Percentiles rank a stretch among this genome's conserved stretches.
Evolutionary conservation across 2,797 vertebrate genomes (phyloP).

Genomic region (Toxotes lorentzi): DNA sequence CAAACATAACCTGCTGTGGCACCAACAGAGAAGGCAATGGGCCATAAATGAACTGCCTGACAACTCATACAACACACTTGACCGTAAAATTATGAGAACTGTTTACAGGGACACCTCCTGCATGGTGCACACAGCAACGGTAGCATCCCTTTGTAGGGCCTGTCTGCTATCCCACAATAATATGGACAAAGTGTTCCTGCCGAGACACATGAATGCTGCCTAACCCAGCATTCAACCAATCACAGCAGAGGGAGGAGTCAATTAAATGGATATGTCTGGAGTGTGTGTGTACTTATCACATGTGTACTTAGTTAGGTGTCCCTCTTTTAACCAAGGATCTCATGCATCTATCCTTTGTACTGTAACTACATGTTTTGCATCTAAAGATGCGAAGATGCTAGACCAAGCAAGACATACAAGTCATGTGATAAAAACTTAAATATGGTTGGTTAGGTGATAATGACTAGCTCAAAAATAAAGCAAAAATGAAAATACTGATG

Average conservation of each 20-base stretch:
- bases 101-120: slow-evolving; percentile 26
- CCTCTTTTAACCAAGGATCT: background rate
- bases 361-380: background rate
- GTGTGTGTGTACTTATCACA: slow-evolving; percentile 10
- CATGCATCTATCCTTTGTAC: background rate
- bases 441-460: background rate
- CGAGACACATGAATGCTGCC: slow-evolving; percentile 48
- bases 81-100: slow-evolving; percentile 17
- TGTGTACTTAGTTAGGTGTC: slow-evolving; percentile 15
- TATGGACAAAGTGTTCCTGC: slow-evolving; percentile 36
- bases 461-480: background rate
- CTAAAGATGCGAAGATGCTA: background rate
- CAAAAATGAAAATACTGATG: background rate
- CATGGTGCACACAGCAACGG: slow-evolving; percentile 15
- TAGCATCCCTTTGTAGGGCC: background rate
- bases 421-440: background rate
- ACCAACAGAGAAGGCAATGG: slow-evolving; percentile 40
- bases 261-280: slow-evolving; percentile 15
- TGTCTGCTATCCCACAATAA: slow-evolving; percentile 10
- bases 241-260: slow-evolving; percentile 12
- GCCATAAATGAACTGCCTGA: slow-evolving; percentile 44
- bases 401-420: background rate
- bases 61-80: slow-evolving; percentile 25
- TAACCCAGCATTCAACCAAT: slow-evolving; percentile 43
- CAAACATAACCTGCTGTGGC: slow-evolving; percentile 40